Percentiles rank a stretch among this genome's conserved stretches.
These are phyloP conservation scores for Beaufortia kweichowensis DNA, from an alignment of 2,113 vertebrate species.

Conservation along the genomic window DNA sequence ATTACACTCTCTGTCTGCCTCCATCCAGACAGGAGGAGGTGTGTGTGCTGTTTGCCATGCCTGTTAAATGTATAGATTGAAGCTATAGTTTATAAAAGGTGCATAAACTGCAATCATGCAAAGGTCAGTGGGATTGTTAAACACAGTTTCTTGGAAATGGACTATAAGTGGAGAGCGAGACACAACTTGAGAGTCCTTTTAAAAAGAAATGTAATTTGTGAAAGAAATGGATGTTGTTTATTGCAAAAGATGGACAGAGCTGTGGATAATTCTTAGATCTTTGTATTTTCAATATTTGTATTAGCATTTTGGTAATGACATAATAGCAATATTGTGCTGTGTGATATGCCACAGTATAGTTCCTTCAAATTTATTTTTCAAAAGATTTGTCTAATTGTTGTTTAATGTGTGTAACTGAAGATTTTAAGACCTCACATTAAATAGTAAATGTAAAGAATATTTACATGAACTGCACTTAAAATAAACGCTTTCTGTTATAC, in stretches of 20 bases:
- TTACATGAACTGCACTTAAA: too few relatives aligned
- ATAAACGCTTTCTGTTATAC: not conserved
- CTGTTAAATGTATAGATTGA: constrained; percentile 43
- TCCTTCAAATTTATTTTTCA: not conserved
- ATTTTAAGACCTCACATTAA: not conserved
- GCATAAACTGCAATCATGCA: constrained; percentile 38
- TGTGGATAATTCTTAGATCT: not conserved
- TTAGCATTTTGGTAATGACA: not conserved
- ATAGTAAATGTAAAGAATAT: too few relatives aligned
- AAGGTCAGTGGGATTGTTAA: constrained; percentile 43
- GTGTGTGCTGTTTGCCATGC: constrained; percentile 21
- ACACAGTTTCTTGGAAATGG: constrained; percentile 29
- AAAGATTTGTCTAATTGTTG: not conserved
- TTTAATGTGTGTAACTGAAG: too few relatives aligned
- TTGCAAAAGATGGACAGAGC: not conserved
- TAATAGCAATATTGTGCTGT: too few relatives aligned
- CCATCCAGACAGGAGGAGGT: constrained; percentile 4
- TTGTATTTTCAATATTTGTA: not conserved
- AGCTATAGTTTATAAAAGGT: constrained; percentile 45
- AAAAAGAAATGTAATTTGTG: not conserved
- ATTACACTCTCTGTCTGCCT: constrained; percentile 36
- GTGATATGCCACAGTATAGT: too few relatives aligned
- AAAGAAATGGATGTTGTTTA: not conserved
- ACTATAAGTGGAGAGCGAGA: constrained; percentile 22
- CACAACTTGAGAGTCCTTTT: not conserved